Evolutionary conservation across 2,888 invertebrate genomes (phyloP), one percentile per base, ranked within the genome.

Genomic region (Auanema freiburgensis): DNA sequence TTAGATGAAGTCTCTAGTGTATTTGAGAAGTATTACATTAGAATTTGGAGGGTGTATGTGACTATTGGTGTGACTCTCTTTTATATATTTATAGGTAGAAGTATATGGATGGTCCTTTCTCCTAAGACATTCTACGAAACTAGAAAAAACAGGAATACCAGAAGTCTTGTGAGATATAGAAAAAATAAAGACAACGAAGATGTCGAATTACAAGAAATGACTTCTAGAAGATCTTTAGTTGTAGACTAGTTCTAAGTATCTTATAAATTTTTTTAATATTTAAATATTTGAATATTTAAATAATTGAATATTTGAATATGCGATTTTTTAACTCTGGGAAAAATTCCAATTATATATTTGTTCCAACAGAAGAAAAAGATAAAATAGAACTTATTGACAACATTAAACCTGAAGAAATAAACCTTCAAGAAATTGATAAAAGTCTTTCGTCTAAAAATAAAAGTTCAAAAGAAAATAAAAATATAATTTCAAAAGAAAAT

Each of bases 41-140:
- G 43, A n/a, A 14, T 43, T n/a, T 43, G 43, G 43, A 43, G 43
- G 43, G n/a, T 43, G 14, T 43, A 43, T n/a, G 5, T 46, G 11
- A 46, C 46, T 46, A 46, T 46, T 5, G 44, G 44, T n/a, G 57
- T 46, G 3, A 57, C 44, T 10, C 44, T 57, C 18, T 49, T 57
- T 18, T 57, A 57, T 21, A 57, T 57, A 8, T 57, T 57, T 18
- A 59, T 54, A n/a, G 21, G 11, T 1, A 54, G 59, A 59, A 41
- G 52, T 54, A 33, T 59, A 54, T 54, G 52, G 59, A 59, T 59
- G 52, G 12, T 59, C 11, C n/a, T 59, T 24, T 56, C 59, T 59
- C 59, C 59, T 18, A 59, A 59, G 54, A 54, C 25, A 21, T 59
- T 59, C 25, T 56, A 54, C 23, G 12, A 54, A n/a, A 23, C 6